Evolutionary conservation across 2,113 vertebrate genomes (phyloP).

Genomic region (Platysternon megacephalum): DNA sequence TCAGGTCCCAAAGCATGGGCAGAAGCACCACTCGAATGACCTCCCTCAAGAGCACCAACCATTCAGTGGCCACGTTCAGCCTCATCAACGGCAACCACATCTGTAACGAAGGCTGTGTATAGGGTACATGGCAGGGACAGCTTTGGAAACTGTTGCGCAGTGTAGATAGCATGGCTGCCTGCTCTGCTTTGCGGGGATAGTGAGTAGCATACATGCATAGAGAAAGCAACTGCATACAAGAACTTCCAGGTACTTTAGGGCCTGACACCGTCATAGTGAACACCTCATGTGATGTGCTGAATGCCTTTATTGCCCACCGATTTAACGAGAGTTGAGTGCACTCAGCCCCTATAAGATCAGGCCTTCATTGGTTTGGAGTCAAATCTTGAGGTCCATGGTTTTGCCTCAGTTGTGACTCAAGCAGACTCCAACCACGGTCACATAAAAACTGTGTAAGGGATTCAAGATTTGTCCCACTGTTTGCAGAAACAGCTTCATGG

Average conservation of each 20-base stretch:
- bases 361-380: not conserved
- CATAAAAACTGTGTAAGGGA: not conserved
- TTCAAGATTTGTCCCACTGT: not conserved
- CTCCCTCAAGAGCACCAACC: conserved; percentile 91
- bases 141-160: not conserved
- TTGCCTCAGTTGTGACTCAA: not conserved
- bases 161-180: not conserved
- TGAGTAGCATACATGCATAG: not conserved
- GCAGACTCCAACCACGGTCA: not conserved
- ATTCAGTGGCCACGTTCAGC: conserved; percentile 87
- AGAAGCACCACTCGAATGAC: conserved; percentile 86
- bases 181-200: not conserved
- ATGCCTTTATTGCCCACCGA: not conserved
- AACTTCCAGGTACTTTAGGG: not conserved
- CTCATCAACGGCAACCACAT: conserved; percentile 85
- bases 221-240: not conserved
- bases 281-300: not conserved
- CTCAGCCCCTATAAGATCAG: conserved; percentile 13
- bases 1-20: conserved; percentile 78
- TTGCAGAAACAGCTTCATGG: not conserved
- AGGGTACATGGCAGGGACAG: not conserved
- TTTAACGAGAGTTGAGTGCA: not conserved
- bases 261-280: not conserved
- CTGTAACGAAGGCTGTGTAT: conserved; percentile 84
- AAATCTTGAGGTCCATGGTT: not conserved